Evolutionary conservation across 2,888 invertebrate species (phyloP).

Genomic region (Corbicula japonica): DNA sequence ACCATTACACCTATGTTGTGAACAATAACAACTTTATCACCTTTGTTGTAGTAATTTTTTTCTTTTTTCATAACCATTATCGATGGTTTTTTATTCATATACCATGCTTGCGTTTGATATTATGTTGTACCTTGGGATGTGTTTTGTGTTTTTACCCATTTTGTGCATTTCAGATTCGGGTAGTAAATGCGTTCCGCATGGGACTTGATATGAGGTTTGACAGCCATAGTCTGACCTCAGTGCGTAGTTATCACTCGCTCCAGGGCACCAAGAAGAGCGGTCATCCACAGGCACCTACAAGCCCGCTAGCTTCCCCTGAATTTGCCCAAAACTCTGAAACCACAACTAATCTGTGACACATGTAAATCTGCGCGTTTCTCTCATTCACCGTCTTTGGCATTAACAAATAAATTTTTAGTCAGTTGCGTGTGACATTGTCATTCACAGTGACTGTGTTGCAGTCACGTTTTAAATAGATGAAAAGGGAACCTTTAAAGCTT

Average conservation of each 20-base stretch:
- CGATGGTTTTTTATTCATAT: slow-evolving; percentile 10
- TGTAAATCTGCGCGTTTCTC: no score
- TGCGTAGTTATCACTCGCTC: slow-evolving; percentile 85
- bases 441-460: no score
- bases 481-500: no score
- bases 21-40: slow-evolving; percentile 12
- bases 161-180: slow-evolving; percentile 95
- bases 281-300: slow-evolving; percentile 44
- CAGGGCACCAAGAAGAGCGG: slow-evolving; percentile 76
- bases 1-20: slow-evolving; percentile 2
- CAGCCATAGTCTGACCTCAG: slow-evolving; percentile 86
- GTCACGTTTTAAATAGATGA: no score
- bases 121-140: slow-evolving; percentile 38
- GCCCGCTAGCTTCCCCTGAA: slow-evolving; percentile 59
- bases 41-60: slow-evolving; percentile 23
- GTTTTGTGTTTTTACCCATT: slow-evolving; percentile 44
- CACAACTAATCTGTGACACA: slow-evolving; percentile 55
- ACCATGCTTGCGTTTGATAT: slow-evolving; percentile 22
- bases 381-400: no score
- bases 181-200: slow-evolving; percentile 99
- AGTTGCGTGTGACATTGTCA: no score
- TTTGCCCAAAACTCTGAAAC: slow-evolving; percentile 39
- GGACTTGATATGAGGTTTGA: slow-evolving; percentile 98
- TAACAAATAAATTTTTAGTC: no score
- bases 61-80: slow-evolving; percentile 14